Base-by-base conservation (phyloP, 2,888 invertebrate genomes). In the Ormyrus labotus region DNA sequence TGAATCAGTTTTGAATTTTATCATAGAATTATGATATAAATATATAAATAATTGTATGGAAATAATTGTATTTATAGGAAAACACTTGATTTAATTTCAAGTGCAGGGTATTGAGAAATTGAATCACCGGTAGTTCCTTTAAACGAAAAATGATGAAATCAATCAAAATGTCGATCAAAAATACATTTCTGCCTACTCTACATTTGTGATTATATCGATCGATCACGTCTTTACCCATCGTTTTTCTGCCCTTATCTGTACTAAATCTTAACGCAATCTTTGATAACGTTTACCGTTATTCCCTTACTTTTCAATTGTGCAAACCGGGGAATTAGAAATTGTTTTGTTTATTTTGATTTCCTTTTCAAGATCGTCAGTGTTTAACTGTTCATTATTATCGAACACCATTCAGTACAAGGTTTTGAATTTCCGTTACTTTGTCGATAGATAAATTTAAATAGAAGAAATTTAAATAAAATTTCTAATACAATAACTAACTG, bases 201-300 rank as follows among this genome's bases (percentile, higher is more conserved):
- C 55, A 34, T 34, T 34, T 34, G 55, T 67, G 45, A 63, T 60
- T 70, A 64, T 69, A 79, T 79, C 69, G 69, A 79, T 79, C 73
- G 72, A 69, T 74, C 57, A 11, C 34, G 63, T 9, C 50, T n/a
- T 55, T 53, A 58, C 50, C 64, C 34, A 51, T 60, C 45, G 48
- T 50, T 70, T 74, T 74, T 79, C 55, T 53, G 5, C 34, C 69
- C 10, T n/a, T 74, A 67, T 72, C 70, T 7, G 11, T 48, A 10
- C 10, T 4, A n/a, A 10, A 77, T 65, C 53, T 57, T 9, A 61
- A 60, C 11, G 57, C 50, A 8, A 34, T 57, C 19, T 47, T 34
- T 34, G 34, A 34, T 34, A 34, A 34, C 34, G 34, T 2, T 34
- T 3, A 34, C 34, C 34, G 34, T 34, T 34, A 34, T 34, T 34